Base-by-base conservation (phyloP, 2,797 vertebrate species). In the Cottoperca gobio region DNA sequence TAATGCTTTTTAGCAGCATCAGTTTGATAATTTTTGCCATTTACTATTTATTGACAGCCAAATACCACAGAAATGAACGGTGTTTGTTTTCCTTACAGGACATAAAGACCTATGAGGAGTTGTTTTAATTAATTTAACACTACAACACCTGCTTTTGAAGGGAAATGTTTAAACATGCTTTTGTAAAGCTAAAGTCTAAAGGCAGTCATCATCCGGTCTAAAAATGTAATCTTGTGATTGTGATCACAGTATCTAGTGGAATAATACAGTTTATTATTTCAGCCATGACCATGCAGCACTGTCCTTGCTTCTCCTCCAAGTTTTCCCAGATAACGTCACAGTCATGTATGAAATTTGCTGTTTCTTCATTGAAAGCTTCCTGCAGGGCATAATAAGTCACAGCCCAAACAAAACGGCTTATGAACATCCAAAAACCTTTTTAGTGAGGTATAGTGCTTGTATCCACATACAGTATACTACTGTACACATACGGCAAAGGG, bases 241-340 rank as follows among this genome's bases (percentile, higher is more conserved):
- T 57, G 59, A 76, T 77, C 67, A 43, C 64, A 40, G 60, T 72
- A 54, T 79, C 63, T 45, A 46, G 55, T 76, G 60, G 70, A 70
- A 73, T 76, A 85, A 76, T 76, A 67, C 33, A 57, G 37, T 78
- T 83, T 79, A 80, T 85, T 85, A 65, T 84, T 79, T 73, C 65
- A 73, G 70, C 68, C 73, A 35, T 85, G 78, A 75, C 79, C 70
- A 61, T 60, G 54, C 23, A 60, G 49, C 60, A 49, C 57, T 71
- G 80, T 82, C 75, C 76, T 83, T 77, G 53, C 60, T 39, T 75
- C 58, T 24, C 19, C 21, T 57, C 31, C 21, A 11, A 50, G 28
- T 67, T 78, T 70, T 53, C 21, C 60, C 35, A 72, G 57, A 70
- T 50, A 57, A 23, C 48, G 33, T 69, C 40, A 43, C 50, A 48